A percentile compares a stretch with the other conserved stretches of the same genome.
These are phyloP conservation scores for Macquaria australasica DNA, from an alignment of 2,113 vertebrate genomes.

Conservation along the genomic window DNA sequence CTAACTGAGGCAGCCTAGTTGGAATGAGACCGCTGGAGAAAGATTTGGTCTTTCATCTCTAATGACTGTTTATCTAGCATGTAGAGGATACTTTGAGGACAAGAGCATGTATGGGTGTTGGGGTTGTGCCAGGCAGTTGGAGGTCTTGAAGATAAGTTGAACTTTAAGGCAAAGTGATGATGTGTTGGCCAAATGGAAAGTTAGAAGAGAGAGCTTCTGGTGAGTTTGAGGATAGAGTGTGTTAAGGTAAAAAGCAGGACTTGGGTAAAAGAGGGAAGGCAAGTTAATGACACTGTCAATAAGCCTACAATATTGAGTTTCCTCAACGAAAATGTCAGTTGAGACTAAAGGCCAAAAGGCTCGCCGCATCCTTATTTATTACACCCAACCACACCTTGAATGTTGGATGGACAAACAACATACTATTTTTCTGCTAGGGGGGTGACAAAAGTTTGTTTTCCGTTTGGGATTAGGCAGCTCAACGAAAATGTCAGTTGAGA, in stretches of 20 bases:
- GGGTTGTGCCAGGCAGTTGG: neutral
- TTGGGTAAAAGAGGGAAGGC: neutral
- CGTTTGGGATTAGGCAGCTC: neutral
- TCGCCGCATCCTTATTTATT: neutral
- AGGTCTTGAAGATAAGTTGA: slow-evolving; percentile 17
- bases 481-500: neutral
- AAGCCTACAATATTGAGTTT: neutral
- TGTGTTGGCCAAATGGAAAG: neutral
- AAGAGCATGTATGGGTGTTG: neutral
- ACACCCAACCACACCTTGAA: neutral
- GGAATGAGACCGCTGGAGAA: neutral
- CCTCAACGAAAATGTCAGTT: neutral
- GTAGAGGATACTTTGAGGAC: neutral
- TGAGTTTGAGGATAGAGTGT: neutral
- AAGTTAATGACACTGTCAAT: too few species aligned
- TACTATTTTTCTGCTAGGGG: neutral
- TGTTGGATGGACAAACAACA: neutral
- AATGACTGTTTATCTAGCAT: neutral
- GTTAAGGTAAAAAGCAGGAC: neutral
- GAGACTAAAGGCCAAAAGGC: neutral
- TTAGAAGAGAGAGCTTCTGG: neutral
- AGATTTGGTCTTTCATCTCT: neutral
- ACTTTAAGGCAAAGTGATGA: neutral
- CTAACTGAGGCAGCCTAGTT: slow-evolving; percentile 11
- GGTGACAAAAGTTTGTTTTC: neutral